phyloP scores from a whole-genome alignment of 2,113 vertebrate genomes.

The Bubo scandiacus region DNA sequence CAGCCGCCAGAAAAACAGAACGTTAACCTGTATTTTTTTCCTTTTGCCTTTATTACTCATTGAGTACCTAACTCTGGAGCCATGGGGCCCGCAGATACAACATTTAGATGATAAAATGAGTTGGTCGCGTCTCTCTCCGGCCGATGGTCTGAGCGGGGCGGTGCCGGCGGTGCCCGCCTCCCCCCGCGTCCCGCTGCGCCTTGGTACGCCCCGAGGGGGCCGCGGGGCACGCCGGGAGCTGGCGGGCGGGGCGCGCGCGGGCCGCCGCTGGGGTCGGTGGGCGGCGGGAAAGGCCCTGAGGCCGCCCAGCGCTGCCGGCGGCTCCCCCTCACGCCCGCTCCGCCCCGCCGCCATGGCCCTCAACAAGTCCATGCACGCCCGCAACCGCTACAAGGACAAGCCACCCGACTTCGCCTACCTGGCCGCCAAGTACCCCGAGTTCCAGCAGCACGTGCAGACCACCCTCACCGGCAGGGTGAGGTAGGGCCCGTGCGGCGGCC shows the following conservation, averaged over 20 bases:
- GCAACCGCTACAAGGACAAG: conserved; percentile 90
- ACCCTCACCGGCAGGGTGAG: conserved; percentile 80
- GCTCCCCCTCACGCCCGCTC: fast-evolving
- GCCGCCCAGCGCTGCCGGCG: no score
- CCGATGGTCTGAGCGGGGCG: no score
- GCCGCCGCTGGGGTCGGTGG: fast-evolving
- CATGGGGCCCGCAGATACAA: background rate
- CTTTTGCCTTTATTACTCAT: background rate
- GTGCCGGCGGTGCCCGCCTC: no score
- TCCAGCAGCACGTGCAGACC: conserved; percentile 85
- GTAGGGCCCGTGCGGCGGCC: conserved; percentile 67
- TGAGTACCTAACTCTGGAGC: fast-evolving
- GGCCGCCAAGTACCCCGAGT: conserved; percentile 88
- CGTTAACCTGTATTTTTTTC: background rate
- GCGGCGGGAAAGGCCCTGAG: background rate
- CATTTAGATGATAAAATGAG: background rate
- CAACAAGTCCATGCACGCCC: conserved; percentile 89
- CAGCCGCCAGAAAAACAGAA: fast-evolving
- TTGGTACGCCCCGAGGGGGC: background rate
- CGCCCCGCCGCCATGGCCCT: conserved; percentile 76
- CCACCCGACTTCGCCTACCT: conserved; percentile 88
- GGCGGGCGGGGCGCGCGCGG: background rate
- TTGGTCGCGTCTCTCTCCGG: fast-evolving
- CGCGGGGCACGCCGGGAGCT: background rate
- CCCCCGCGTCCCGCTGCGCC: background rate